A percentile compares a stretch with the other conserved stretches of the same genome.
phyloP scores from a whole-genome alignment of 2,888 invertebrate genomes.

The Magallana nippona region DNA sequence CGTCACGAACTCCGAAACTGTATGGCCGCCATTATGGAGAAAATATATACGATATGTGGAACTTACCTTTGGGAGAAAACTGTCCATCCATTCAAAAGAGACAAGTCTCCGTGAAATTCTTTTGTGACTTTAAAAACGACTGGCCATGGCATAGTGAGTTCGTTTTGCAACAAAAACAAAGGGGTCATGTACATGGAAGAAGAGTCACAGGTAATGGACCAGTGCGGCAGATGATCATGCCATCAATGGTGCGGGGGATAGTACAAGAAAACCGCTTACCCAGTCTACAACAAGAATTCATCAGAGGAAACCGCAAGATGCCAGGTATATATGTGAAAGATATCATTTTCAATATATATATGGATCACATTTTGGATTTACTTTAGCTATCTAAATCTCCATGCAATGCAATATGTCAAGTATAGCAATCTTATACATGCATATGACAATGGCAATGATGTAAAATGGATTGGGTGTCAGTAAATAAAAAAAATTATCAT shows the following conservation, averaged over 20 bases:
- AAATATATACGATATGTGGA: constrained; percentile 65
- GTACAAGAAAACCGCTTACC: constrained; percentile 7
- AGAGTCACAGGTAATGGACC: neutral
- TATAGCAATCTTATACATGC: too few relatives aligned
- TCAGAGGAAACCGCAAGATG: neutral
- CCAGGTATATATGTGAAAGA: constrained; percentile 22
- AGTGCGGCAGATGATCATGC: neutral
- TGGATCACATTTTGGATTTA: too few relatives aligned
- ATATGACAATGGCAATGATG: too few relatives aligned
- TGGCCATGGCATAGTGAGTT: constrained; percentile 56
- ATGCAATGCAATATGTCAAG: too few relatives aligned
- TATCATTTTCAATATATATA: too few relatives aligned
- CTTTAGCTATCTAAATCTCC: too few relatives aligned
- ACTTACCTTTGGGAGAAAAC: constrained; percentile 60
- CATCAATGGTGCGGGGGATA: constrained; percentile 11
- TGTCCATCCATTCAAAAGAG: constrained; percentile 63
- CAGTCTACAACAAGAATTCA: constrained; percentile 4
- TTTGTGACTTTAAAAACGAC: constrained; percentile 68
- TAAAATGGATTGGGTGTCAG: too few relatives aligned
- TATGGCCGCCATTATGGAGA: constrained; percentile 67
- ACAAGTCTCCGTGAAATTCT: constrained; percentile 66
- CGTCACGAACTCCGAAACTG: constrained; percentile 58
- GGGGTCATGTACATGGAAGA: neutral
- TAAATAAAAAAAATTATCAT: too few relatives aligned
- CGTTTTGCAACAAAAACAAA: neutral